A percentile compares a stretch with the other conserved stretches of the same genome.
Evolutionary conservation across 2,113 vertebrate genomes (phyloP).

Genomic region (Callipepla californica): DNA sequence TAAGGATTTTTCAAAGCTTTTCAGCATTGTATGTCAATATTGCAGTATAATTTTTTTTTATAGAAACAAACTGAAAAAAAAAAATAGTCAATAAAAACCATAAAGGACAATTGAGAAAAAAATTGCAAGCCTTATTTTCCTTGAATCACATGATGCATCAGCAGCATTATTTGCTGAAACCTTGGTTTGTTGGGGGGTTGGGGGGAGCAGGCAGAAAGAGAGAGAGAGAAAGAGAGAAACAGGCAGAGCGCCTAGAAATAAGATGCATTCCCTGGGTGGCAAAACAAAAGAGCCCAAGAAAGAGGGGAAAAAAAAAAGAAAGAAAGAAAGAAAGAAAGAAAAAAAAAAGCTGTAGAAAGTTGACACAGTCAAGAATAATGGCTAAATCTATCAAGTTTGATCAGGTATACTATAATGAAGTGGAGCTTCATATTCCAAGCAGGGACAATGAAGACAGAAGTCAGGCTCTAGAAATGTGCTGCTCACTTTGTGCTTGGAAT

Average conservation of each 20-base stretch:
- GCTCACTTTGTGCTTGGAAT: conserved; percentile 90
- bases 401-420: conserved; percentile 93
- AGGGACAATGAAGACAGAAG: conserved; percentile 89
- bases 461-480: conserved; percentile 84
- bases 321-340: conserved; percentile 28
- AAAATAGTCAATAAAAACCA: conserved; percentile 79
- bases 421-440: conserved; percentile 89
- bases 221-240: conserved; percentile 30
- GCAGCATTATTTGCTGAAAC: conserved; percentile 85
- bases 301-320: conserved; percentile 15
- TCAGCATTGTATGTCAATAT: conserved; percentile 79
- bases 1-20: conserved; percentile 80
- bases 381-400: conserved; percentile 95
- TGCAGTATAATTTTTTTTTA: conserved; percentile 77
- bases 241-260: conserved; percentile 79
- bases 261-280: conserved; percentile 84
- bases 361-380: conserved; percentile 92
- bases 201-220: background rate
- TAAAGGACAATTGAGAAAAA: conserved; percentile 84
- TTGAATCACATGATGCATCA: conserved; percentile 80
- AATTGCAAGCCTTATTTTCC: conserved; percentile 84
- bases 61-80: conserved; percentile 66
- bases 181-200: conserved; percentile 68
- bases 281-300: conserved; percentile 84
- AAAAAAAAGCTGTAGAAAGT: conserved; percentile 79